Evolutionary conservation across 2,797 vertebrate genomes (phyloP).

Genomic region (Anguilla obscura): DNA sequence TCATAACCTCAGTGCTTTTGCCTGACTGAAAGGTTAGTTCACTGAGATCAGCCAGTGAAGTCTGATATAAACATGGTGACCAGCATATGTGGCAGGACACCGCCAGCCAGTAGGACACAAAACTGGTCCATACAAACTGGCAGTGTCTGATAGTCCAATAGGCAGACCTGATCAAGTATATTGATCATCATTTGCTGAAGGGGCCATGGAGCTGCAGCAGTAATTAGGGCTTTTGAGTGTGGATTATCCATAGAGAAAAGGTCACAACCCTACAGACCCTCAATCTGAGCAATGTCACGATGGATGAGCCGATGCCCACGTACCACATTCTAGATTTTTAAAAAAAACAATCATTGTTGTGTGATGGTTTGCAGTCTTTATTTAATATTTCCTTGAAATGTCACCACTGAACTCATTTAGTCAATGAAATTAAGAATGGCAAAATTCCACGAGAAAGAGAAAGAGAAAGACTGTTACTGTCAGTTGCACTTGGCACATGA

Average conservation of each 20-base stretch:
- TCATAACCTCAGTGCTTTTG: background rate
- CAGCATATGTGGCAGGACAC: background rate
- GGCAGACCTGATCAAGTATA: slow-evolving; percentile 40
- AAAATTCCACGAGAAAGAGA: background rate
- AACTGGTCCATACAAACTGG: background rate
- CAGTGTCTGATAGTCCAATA: background rate
- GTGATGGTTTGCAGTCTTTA: background rate
- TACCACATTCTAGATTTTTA: background rate
- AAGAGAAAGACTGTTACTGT: background rate
- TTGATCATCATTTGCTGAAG: slow-evolving; percentile 79
- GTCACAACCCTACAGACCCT: slow-evolving; percentile 80
- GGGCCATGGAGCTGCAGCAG: slow-evolving; percentile 76
- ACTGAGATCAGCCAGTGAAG: background rate
- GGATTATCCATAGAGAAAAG: slow-evolving; percentile 86
- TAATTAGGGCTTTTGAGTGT: slow-evolving; percentile 85
- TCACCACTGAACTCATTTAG: background rate
- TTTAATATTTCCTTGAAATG: background rate
- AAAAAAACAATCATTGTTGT: background rate
- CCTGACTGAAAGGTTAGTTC: background rate
- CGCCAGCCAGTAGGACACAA: background rate
- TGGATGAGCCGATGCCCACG: background rate
- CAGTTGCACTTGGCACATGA: background rate
- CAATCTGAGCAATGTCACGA: background rate
- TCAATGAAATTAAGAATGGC: background rate
- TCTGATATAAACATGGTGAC: background rate